Base-by-base conservation (phyloP, 2,888 invertebrate species). In the Coelopa pilipes region DNA sequence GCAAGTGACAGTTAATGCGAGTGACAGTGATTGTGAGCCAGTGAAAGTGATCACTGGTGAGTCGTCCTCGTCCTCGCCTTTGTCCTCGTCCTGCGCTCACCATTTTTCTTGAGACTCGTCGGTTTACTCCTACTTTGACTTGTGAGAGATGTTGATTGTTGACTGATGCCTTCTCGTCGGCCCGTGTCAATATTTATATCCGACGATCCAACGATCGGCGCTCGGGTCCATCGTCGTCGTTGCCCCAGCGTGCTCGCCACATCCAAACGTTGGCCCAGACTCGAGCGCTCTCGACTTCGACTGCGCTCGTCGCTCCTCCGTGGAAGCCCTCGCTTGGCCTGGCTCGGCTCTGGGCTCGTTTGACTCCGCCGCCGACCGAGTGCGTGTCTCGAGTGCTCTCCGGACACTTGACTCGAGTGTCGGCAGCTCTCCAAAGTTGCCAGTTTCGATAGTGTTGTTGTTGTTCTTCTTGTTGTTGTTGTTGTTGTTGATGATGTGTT, bases 111-210 rank as follows among this genome's bases (percentile, higher is more conserved):
- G 13, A 13, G 15, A 10, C 19, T 49, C 15, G 24, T 46, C 10
- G 15, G 15, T 7, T 10, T 7, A 21, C 47, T 21, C 7, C 49
- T 60, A 3, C 17, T 17, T n/a, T 55, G 17, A 55, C 55, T 46
- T 46, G 46, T 47, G 11, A 68, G 11, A 55, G 45, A 45, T 59
- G 53, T 49, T 34, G 49, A 47, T 21, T 59, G 59, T 60, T 70
- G 50, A 70, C 59, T 70, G 70, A 70, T 70, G 49, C 21, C 19
- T 45, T 47, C 11, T 59, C 11, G 19, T 46, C 1, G 1, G 60
- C 15, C 4, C 19, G 12, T 13, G 21, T 47, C 47, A 60, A 60
- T 70, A 70, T 70, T 70, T 70, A 70, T 70, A 70, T 45, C 11
- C 11, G 1, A 17, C 19, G 13, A 34, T 34, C 34, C n/a, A n/a